Base-by-base conservation (phyloP, 2,888 invertebrate species). In the Spialia ferax region DNA sequence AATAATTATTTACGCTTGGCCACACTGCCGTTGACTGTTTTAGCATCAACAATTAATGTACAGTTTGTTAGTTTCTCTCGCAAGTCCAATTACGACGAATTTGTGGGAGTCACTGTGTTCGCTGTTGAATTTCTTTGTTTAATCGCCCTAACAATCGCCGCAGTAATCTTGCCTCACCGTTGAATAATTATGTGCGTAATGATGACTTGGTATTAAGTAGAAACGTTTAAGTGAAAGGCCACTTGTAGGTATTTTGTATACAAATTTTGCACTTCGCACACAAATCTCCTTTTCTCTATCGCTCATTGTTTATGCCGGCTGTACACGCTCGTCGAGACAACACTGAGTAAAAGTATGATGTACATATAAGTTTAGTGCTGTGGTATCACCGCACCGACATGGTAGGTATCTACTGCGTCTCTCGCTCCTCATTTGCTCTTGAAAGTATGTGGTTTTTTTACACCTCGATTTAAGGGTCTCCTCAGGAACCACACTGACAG, bases 1-100 rank as follows among this genome's bases (percentile, higher is more conserved):
- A n/a, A 32, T 32, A 32, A 32, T 32, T 8, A 20, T 48, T 48
- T 13, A 26, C 23, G 56, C 48, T 2, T 60, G 54, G 66, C 20
- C 13, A 60, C 52, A 52, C 22, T 65, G 52, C 48, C 48, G 29
- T 85, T 84, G 87, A 84, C 82, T 83, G 87, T 90, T 92, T 92
- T 91, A 90, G 89, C 91, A 89, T 91, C 85, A 88, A 85, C 87
- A 89, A 91, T 92, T 93, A 91, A n/a, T 89, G 84, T 87, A 87
- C 89, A 88, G 89, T 89, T 89, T 83, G 83, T 84, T 83, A 84
- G 86, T 89, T 88, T 92, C 90, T 91, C 91, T 85, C 82, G 81
- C 80, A 61, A 84, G 83, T 82, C 87, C 86, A 90, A 89, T 92
- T 89, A 90, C 81, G 29, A 81, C 82, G 83, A 89, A 85, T 88